Evolutionary conservation across 2,797 vertebrate genomes (phyloP).

Genomic region (Acanthurus tractus): DNA sequence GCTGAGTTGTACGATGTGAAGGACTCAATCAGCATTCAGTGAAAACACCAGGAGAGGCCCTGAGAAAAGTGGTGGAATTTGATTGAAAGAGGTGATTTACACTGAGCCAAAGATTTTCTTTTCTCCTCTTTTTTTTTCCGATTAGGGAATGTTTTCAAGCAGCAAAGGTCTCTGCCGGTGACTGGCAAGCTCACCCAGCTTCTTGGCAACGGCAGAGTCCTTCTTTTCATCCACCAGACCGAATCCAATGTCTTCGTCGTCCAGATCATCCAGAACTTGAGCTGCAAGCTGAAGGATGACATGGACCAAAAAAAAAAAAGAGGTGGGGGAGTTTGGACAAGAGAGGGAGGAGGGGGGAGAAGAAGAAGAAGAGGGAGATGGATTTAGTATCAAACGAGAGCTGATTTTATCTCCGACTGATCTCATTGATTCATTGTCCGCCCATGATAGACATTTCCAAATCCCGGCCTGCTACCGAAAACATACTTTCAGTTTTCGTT

Average conservation of each 20-base stretch:
- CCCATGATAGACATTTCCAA: slow-evolving; percentile 5
- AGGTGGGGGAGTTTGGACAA: slow-evolving; percentile 3
- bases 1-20: not conserved
- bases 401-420: not conserved
- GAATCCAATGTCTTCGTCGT: slow-evolving; percentile 92
- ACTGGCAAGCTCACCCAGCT: slow-evolving; percentile 86
- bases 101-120: slow-evolving; percentile 3
- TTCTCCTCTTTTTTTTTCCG: not conserved
- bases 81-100: slow-evolving; percentile 1
- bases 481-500: slow-evolving; percentile 50
- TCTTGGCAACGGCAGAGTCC: slow-evolving; percentile 88
- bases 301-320: slow-evolving; percentile 14
- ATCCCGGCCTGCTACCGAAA: slow-evolving; percentile 33
- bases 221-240: slow-evolving; percentile 93
- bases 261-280: slow-evolving; percentile 92
- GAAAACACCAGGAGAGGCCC: not conserved
- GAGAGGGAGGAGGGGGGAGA: not conserved
- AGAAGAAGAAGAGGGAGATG: not conserved
- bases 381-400: not conserved
- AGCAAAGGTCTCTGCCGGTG: not conserved
- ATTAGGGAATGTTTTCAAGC: not conserved
- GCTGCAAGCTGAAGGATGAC: slow-evolving; percentile 88
- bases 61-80: not conserved
- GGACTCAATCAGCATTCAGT: not conserved
- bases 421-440: not conserved